Conservation (phyloP, 2,113 vertebrate genomes). For the Emydocephalus ijimae region DNA sequence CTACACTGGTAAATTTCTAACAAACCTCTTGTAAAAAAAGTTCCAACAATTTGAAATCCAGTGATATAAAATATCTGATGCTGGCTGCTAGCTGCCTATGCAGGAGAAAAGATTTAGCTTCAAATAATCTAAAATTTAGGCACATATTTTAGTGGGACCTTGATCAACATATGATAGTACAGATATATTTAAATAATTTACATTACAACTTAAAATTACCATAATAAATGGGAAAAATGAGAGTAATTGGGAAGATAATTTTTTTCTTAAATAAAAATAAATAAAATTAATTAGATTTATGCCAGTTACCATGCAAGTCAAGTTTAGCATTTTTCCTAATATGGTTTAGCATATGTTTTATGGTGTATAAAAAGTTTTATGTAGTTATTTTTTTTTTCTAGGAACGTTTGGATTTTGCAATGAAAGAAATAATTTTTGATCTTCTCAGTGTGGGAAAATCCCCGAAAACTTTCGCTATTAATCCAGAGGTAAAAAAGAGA, state of each 20-base stretch:
- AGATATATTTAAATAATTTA: not conserved
- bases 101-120: not conserved
- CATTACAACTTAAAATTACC: not conserved
- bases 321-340: not conserved
- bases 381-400: slow-evolving; percentile 48
- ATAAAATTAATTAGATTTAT: not conserved
- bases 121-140: not conserved
- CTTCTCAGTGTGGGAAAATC: slow-evolving; percentile 98
- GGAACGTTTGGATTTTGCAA: slow-evolving; percentile 99
- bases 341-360: not conserved
- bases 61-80: not conserved
- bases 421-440: slow-evolving; percentile 99
- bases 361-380: not conserved
- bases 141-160: not conserved
- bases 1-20: not conserved
- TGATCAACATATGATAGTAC: not conserved
- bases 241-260: not conserved
- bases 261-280: not conserved
- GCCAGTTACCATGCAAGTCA: not conserved
- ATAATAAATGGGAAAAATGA: not conserved
- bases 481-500: slow-evolving; percentile 86
- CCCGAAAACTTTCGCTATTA: slow-evolving; percentile 97
- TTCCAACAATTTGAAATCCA: not conserved
- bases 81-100: not conserved
- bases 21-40: not conserved